phyloP scores from a whole-genome alignment of 2,113 vertebrate species.

The Cettia cetti region DNA sequence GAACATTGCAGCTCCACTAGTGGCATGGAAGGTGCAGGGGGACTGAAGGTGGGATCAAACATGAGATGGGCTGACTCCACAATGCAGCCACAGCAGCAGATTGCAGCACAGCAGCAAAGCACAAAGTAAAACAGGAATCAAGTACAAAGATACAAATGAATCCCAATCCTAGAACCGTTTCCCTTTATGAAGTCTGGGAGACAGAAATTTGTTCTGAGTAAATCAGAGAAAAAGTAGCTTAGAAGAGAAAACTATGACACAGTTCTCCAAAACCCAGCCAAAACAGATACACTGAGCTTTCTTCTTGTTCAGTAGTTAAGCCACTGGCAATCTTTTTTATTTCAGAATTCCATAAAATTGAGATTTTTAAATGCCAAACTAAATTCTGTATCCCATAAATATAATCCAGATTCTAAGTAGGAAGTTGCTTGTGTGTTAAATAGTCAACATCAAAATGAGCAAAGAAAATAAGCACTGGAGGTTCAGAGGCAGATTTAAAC shows the following conservation, averaged over 20 bases:
- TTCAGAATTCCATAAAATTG: neutral
- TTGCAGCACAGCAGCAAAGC: neutral
- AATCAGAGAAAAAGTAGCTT: neutral
- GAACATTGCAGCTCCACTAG: neutral
- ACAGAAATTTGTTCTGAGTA: neutral
- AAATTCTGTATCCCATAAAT: neutral
- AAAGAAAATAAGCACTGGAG: neutral
- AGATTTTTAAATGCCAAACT: neutral
- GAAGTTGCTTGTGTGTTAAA: neutral
- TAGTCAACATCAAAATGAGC: neutral
- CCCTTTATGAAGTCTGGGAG: neutral
- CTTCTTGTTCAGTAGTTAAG: neutral
- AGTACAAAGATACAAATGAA: neutral
- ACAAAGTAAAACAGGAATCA: neutral
- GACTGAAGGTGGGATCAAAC: neutral
- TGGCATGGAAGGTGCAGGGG: neutral
- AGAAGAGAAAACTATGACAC: neutral
- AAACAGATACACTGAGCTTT: neutral
- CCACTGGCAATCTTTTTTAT: neutral
- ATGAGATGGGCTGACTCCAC: neutral
- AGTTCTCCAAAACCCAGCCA: neutral
- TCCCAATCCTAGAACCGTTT: neutral
- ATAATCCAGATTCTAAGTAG: neutral
- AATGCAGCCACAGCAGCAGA: rapidly evolving
- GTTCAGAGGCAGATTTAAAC: neutral